Percentiles rank a stretch among this genome's conserved stretches.
These are phyloP conservation scores for Epinotia demarniana DNA, from an alignment of 2,888 invertebrate genomes.

Conservation along the genomic window DNA sequence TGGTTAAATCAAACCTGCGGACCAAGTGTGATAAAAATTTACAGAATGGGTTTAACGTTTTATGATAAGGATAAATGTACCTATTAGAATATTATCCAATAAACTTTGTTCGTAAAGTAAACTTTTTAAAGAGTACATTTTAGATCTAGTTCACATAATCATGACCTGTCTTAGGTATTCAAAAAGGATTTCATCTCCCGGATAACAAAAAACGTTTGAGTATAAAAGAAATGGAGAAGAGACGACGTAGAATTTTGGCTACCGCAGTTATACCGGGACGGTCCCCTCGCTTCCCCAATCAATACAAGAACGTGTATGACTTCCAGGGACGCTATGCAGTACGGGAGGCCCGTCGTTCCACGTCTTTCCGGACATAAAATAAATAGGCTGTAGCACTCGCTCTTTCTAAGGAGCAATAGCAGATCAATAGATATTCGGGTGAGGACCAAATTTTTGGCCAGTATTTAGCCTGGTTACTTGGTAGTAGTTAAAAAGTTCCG, in stretches of 20 bases:
- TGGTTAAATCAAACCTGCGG: slow-evolving; percentile 48
- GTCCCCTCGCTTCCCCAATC: slow-evolving; percentile 31
- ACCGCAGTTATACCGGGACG: slow-evolving; percentile 23
- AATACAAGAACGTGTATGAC: slow-evolving; percentile 39
- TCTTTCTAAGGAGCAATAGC: neutral
- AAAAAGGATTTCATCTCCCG: neutral
- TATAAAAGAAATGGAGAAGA: slow-evolving; percentile 15
- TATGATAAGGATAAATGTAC: slow-evolving; percentile 23
- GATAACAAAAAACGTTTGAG: neutral
- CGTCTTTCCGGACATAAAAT: slow-evolving; percentile 11
- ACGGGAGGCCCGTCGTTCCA: neutral
- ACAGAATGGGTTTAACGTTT: slow-evolving; percentile 1
- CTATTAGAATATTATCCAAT: slow-evolving; percentile 2
- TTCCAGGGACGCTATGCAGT: slow-evolving; percentile 29
- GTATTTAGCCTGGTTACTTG: too few species aligned
- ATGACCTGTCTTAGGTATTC: neutral
- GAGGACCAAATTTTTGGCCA: too few species aligned
- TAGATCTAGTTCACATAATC: neutral
- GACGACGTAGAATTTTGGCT: slow-evolving; percentile 2
- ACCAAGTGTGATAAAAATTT: slow-evolving; percentile 28
- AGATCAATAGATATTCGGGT: neutral
- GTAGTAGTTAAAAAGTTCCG: too few species aligned
- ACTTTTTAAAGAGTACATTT: neutral
- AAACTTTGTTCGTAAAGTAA: neutral
- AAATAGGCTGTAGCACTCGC: neutral